These are phyloP conservation scores for Lepisosteus osseus DNA, from an alignment of 2,113 vertebrate genomes.

Conservation along the genomic window DNA sequence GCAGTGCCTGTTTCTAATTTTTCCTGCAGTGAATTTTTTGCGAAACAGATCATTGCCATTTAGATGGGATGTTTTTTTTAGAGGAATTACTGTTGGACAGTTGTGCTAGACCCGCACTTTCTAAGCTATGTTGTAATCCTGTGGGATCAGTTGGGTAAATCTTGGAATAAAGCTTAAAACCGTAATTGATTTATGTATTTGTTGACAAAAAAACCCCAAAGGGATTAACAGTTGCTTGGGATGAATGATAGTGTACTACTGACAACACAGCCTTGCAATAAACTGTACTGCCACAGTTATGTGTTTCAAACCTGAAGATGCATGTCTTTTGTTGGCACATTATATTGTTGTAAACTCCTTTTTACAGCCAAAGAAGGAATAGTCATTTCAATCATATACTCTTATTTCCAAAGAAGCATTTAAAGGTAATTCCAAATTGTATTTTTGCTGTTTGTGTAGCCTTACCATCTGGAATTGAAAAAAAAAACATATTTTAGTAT, in stretches of 20 bases:
- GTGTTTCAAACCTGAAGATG: neutral
- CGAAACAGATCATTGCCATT: neutral
- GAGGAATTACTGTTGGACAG: neutral
- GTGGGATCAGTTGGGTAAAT: slow-evolving; percentile 70
- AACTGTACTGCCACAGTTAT: too few relatives aligned
- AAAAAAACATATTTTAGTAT: too few relatives aligned
- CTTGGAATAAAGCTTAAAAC: slow-evolving; percentile 71
- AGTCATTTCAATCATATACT: too few relatives aligned
- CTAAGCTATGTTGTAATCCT: slow-evolving; percentile 66
- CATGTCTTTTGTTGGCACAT: neutral
- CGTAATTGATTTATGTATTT: slow-evolving; percentile 79
- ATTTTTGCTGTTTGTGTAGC: too few relatives aligned
- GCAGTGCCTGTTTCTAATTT: neutral
- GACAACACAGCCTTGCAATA: slow-evolving; percentile 24
- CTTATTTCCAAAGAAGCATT: too few relatives aligned
- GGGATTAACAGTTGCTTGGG: slow-evolving; percentile 55
- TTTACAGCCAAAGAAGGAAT: too few relatives aligned
- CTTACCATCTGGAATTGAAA: too few relatives aligned
- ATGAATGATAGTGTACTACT: slow-evolving; percentile 53
- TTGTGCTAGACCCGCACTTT: slow-evolving; percentile 35
- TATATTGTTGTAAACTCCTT: neutral
- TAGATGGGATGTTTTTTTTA: neutral
- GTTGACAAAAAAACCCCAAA: slow-evolving; percentile 63
- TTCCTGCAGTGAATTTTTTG: neutral
- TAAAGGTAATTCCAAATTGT: too few relatives aligned